Evolutionary conservation across 2,888 invertebrate genomes (phyloP).

Genomic region (Neuroscelio doddi): DNA sequence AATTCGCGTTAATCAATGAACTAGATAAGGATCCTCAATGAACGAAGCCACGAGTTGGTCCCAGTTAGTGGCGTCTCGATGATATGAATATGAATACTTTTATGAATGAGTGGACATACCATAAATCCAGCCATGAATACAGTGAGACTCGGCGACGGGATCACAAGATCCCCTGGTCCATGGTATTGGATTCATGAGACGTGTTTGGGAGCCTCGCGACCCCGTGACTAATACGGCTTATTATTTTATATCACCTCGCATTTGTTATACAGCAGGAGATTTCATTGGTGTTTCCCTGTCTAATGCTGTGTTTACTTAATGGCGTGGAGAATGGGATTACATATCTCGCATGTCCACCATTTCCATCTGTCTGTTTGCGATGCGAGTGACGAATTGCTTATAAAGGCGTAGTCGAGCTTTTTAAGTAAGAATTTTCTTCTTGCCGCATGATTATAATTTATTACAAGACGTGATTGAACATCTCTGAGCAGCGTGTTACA

Average conservation of each 20-base stretch:
- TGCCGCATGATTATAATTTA: constrained; percentile 18
- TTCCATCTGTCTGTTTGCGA: constrained; percentile 19
- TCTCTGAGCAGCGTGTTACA: neutral
- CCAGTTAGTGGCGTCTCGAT: constrained; percentile 57
- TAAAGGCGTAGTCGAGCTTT: constrained; percentile 2
- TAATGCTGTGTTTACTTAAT: constrained; percentile 59
- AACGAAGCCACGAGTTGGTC: constrained; percentile 3
- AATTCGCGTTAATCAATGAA: constrained; percentile 45
- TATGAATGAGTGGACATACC: constrained; percentile 70
- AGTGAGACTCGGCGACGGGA: constrained; percentile 48
- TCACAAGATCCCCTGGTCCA: constrained; percentile 13
- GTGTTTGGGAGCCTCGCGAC: constrained; percentile 46
- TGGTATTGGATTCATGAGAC: constrained; percentile 27
- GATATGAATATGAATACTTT: constrained; percentile 72
- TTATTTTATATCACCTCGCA: constrained; percentile 69
- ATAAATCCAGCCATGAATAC: constrained; percentile 66
- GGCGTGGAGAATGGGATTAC: constrained; percentile 57
- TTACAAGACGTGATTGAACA: constrained; percentile 11
- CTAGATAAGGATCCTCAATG: constrained; percentile 40
- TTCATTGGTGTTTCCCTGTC: constrained; percentile 46
- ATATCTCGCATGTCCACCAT: constrained; percentile 38
- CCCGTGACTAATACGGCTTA: constrained; percentile 69
- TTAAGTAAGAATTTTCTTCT: constrained; percentile 13
- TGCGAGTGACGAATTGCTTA: constrained; percentile 28
- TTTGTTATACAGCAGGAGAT: constrained; percentile 59